These are phyloP conservation scores for Leptopterna dolabrata DNA, from an alignment of 2,888 invertebrate species.

Conservation along the genomic window DNA sequence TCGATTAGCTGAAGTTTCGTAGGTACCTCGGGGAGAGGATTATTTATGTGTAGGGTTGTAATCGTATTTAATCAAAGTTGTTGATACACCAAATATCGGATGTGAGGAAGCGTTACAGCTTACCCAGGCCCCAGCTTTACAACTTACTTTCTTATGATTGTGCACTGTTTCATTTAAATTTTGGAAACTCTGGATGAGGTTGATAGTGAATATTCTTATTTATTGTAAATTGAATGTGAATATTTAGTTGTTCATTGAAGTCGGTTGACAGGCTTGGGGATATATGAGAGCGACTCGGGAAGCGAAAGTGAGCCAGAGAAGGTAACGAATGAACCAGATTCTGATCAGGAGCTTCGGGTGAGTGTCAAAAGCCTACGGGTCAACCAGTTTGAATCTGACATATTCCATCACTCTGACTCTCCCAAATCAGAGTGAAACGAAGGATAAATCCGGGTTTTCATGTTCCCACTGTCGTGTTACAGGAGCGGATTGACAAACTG, in stretches of 20 bases:
- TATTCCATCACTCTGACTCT: not conserved
- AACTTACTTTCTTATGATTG: too few relatives aligned
- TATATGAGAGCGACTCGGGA: constrained; percentile 78
- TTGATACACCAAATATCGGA: too few relatives aligned
- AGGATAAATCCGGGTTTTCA: not conserved
- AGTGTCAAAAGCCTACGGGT: constrained; percentile 33
- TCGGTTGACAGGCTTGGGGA: constrained; percentile 75
- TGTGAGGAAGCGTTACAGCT: too few relatives aligned
- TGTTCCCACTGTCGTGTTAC: not conserved
- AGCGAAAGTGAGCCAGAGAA: constrained; percentile 69
- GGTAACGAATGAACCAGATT: constrained; percentile 62
- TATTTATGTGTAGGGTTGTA: too few relatives aligned
- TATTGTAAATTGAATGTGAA: not conserved
- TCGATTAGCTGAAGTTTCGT: too few relatives aligned
- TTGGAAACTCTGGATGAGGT: not conserved
- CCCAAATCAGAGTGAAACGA: not conserved
- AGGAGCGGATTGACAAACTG: constrained; percentile 62
- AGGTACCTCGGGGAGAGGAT: too few relatives aligned
- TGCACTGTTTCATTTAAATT: not conserved
- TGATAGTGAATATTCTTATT: not conserved
- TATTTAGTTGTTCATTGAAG: constrained; percentile 28
- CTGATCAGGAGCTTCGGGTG: constrained; percentile 61
- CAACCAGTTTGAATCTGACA: not conserved
- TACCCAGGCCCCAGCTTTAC: too few relatives aligned
- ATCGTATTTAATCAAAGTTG: too few relatives aligned